Evolutionary conservation across 2,113 vertebrate genomes (phyloP).

Genomic region (Rhodinocichla rosea): DNA sequence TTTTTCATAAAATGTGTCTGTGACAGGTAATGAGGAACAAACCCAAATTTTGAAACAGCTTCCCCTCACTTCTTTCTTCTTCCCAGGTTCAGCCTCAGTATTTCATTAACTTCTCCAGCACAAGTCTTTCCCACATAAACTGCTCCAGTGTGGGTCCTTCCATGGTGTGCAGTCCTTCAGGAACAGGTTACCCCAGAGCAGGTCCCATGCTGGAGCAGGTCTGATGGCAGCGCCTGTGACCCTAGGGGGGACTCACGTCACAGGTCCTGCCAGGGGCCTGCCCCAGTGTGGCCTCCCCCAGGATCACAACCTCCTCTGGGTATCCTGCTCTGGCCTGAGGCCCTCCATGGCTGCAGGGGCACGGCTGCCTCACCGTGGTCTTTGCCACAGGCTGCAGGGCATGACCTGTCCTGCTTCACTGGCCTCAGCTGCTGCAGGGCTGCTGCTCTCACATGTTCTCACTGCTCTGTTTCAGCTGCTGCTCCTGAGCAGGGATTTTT

Average conservation of each 20-base stretch:
- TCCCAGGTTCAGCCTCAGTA: background rate
- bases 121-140: background rate
- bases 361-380: too few species aligned
- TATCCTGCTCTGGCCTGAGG: background rate
- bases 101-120: background rate
- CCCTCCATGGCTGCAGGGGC: background rate
- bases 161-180: background rate
- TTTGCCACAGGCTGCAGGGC: too few species aligned
- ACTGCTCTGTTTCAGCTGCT: background rate
- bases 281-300: background rate
- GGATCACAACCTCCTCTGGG: background rate
- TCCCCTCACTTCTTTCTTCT: background rate
- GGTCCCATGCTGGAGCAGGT: accelerated
- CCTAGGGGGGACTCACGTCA: accelerated
- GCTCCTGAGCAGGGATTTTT: background rate
- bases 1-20: too few species aligned
- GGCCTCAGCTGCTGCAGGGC: background rate
- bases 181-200: background rate
- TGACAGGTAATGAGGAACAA: background rate
- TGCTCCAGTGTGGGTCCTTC: background rate
- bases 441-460: background rate
- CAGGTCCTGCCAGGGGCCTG: background rate
- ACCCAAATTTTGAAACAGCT: background rate
- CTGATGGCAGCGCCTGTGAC: background rate
- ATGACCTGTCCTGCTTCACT: background rate